phyloP scores from a whole-genome alignment of 2,888 invertebrate genomes.

The Atethmia centrago region DNA sequence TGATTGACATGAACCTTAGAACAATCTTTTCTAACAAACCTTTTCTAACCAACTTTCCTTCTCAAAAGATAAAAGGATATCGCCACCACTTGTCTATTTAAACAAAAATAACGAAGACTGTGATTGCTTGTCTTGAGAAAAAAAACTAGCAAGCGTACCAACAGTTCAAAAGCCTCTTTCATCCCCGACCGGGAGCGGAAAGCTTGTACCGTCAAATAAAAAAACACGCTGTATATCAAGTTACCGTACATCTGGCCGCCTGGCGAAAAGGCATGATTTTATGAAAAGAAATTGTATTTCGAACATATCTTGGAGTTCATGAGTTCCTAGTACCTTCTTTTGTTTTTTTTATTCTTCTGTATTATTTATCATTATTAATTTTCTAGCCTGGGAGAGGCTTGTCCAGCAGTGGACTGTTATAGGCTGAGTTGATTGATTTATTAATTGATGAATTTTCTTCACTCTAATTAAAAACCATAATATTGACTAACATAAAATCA shows the following conservation, averaged over 20 bases:
- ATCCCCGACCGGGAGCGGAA: conserved; percentile 71
- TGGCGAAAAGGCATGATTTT: conserved; percentile 69
- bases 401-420: no score
- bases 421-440: no score
- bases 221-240: conserved; percentile 67
- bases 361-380: background rate
- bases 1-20: background rate
- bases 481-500: no score
- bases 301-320: conserved; percentile 50
- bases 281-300: conserved; percentile 61
- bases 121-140: conserved; percentile 62
- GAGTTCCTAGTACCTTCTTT: conserved; percentile 56
- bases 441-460: no score
- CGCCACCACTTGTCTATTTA: conserved; percentile 56
- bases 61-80: conserved; percentile 35
- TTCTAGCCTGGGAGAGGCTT: no score
- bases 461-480: background rate
- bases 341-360: background rate
- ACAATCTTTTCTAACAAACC: background rate
- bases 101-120: conserved; percentile 60
- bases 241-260: conserved; percentile 70
- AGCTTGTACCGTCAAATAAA: conserved; percentile 65
- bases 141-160: conserved; percentile 57
- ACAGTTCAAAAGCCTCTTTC: conserved; percentile 70
- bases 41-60: conserved; percentile 6